phyloP scores from a whole-genome alignment of 2,113 vertebrate genomes.

The Anguilla rostrata region DNA sequence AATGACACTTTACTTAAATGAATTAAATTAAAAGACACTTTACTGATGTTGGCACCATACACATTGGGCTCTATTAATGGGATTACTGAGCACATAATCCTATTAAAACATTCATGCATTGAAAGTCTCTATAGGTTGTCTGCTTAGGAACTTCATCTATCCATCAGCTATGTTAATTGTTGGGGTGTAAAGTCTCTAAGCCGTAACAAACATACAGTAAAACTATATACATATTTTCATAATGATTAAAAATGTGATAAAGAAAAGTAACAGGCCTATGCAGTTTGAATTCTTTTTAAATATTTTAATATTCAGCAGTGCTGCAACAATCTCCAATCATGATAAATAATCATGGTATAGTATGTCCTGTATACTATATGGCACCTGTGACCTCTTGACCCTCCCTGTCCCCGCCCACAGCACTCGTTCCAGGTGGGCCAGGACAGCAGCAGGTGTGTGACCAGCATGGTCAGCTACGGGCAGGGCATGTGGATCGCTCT shows the following conservation, averaged over 20 bases:
- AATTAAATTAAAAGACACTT: neutral
- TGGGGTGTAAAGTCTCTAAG: neutral
- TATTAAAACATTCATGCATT: neutral
- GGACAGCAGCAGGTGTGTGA: conserved; percentile 86
- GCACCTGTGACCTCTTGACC: neutral
- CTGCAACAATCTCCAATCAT: too few relatives aligned
- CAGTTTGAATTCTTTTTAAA: too few relatives aligned
- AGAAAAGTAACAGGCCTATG: neutral
- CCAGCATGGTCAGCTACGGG: conserved; percentile 87
- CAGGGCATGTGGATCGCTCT: conserved; percentile 88
- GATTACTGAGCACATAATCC: neutral
- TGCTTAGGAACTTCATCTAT: neutral
- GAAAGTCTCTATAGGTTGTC: neutral
- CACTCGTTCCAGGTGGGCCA: conserved; percentile 87
- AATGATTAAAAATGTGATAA: neutral
- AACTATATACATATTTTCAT: neutral
- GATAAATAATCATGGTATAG: neutral
- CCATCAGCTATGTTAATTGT: neutral
- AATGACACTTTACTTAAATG: neutral
- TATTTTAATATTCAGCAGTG: too few relatives aligned
- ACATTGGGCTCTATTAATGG: neutral
- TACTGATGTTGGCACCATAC: neutral
- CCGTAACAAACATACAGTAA: neutral
- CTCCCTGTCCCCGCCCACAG: conserved; percentile 54
- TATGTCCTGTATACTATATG: neutral